These are phyloP conservation scores for Alligator sinensis DNA, from an alignment of 2,113 vertebrate genomes.

Conservation along the genomic window DNA sequence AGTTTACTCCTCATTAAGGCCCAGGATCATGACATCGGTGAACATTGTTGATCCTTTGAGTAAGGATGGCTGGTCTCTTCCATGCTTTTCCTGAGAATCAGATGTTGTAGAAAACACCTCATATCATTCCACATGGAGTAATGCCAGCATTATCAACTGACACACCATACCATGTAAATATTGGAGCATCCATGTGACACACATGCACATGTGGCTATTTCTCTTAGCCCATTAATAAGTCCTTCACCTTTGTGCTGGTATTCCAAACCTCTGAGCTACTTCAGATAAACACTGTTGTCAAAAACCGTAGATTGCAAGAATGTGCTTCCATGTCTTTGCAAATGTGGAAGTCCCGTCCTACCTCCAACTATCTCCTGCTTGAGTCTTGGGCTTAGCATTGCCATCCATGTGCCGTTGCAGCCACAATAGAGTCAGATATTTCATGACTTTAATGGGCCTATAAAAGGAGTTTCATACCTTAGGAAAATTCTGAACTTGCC, in stretches of 20 bases:
- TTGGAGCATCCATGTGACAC: neutral
- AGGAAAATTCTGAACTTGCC: neutral
- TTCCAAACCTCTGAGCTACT: neutral
- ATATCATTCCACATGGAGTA: neutral
- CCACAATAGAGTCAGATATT: neutral
- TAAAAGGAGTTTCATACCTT: neutral
- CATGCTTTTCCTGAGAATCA: neutral
- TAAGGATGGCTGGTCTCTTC: neutral
- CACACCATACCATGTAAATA: neutral
- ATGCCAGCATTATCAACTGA: neutral
- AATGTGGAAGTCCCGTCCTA: neutral
- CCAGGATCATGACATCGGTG: neutral
- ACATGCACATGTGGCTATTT: neutral
- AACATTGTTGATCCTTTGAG: neutral
- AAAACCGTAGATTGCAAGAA: neutral
- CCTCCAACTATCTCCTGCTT: neutral
- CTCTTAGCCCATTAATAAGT: neutral
- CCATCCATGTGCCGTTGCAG: neutral
- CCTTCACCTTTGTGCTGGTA: neutral
- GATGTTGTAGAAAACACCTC: neutral
- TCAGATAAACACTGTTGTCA: neutral
- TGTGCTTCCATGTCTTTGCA: neutral
- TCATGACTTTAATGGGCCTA: neutral
- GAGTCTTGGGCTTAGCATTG: neutral
- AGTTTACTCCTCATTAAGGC: neutral